phyloP scores from a whole-genome alignment of 2,888 invertebrate species.

The Fragum fragum region DNA sequence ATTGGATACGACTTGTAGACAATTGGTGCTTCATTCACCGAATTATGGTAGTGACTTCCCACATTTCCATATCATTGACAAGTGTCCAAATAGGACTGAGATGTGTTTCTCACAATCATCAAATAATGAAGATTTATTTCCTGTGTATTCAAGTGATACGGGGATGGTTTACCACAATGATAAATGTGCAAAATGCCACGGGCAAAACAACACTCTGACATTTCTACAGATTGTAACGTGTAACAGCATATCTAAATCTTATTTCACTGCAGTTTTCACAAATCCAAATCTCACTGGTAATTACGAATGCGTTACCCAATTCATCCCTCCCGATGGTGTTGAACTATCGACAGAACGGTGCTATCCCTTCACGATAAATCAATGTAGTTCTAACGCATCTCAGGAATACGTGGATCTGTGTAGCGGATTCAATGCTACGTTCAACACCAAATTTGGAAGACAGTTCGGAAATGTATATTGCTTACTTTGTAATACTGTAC shows the following conservation, averaged over 20 bases:
- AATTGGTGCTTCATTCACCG: background rate
- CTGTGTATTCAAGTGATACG: background rate
- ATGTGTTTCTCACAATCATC: background rate
- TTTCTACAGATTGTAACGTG: background rate
- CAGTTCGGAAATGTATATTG: background rate
- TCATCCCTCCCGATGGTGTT: background rate
- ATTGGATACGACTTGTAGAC: background rate
- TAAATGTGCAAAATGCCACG: background rate
- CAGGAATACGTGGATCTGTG: background rate
- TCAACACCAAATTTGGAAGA: background rate
- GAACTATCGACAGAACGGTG: background rate
- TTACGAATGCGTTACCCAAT: too few relatives aligned
- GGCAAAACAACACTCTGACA: background rate
- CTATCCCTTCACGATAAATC: background rate
- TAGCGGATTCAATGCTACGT: background rate
- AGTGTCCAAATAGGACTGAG: background rate
- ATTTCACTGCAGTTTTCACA: background rate
- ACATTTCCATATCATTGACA: background rate
- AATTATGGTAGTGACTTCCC: background rate
- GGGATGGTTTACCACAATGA: background rate
- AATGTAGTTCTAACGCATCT: background rate
- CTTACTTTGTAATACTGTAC: background rate
- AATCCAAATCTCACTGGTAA: background rate
- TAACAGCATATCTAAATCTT: background rate
- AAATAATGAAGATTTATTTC: background rate